Evolutionary conservation across 2,888 invertebrate species (phyloP), one percentile per base, ranked within the genome.

Genomic region (Diloba caeruleocephala): DNA sequence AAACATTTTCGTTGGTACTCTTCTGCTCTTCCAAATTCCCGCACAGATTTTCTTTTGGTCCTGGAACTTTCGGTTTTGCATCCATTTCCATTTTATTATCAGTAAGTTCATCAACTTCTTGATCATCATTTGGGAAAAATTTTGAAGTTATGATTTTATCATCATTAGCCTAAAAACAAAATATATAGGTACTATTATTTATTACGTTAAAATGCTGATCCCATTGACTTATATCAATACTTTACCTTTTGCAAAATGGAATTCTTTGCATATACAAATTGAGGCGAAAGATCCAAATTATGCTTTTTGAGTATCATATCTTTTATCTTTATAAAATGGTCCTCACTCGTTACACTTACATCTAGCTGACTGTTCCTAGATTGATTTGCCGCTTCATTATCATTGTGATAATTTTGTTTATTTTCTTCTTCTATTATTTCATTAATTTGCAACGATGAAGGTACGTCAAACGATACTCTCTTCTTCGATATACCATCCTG

Each of bases 191-290:
- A 17, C 2, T 26, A 9, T 17, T 19, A n/a, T 8, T 1, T 39
- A 3, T 29, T 15, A 13, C 6, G 6, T 17, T 36, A 10, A 21
- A 21, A 21, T 15, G 4, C 29, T 17, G 8, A 21, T n/a, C 19
- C 0, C 0, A 36, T 8, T 15, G 12, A 9, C 17, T 29, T 26
- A 1, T 26, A 17, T 0, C 2, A 12, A 17, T 12, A 25, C 7
- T 8, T 51, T 80, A 84, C 84, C 72, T 73, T 73, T 52, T 74
- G 71, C 39, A 78, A 51, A 1, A 66, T 53, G 31, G 53, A 73
- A 39, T 86, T 87, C 58, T 87, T 90, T 8, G 81, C 72, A 66
- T 91, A 92, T 10, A 85, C 81, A 78, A 92, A 92, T 63, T 86
- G 81, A 3, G 92, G 92, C 1, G 91, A 90, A 12, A 79, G 71